Evolutionary conservation across 2,797 vertebrate species (phyloP).

Genomic region (Menidia menidia): DNA sequence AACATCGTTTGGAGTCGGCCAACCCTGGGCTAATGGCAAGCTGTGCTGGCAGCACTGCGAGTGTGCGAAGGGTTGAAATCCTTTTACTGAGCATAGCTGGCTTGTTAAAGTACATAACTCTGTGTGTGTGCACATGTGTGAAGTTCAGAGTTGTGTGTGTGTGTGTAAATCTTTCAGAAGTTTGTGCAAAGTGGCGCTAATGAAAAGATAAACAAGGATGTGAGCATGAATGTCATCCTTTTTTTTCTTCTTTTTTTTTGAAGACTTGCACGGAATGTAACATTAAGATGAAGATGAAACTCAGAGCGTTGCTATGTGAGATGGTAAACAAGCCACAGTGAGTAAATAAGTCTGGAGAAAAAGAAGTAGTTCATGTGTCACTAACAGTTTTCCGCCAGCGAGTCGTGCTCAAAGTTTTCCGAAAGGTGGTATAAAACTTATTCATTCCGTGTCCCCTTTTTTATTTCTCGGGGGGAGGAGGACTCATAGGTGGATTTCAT

Average conservation of each 20-base stretch:
- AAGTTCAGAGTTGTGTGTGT: conserved; percentile 7
- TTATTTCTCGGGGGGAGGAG: conserved; percentile 3
- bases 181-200: conserved; percentile 34
- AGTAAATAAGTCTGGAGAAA: conserved; percentile 27
- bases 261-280: conserved; percentile 1
- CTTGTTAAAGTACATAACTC: conserved; percentile 43
- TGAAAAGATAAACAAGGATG: conserved; percentile 33
- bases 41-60: conserved; percentile 66
- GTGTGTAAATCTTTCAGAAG: conserved; percentile 19
- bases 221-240: conserved; percentile 15
- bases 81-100: conserved; percentile 58
- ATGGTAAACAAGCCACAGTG: conserved; percentile 26
- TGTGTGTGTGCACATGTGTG: conserved; percentile 33
- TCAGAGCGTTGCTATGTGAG: conserved; percentile 19
- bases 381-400: conserved; percentile 4
- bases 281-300: conserved; percentile 8
- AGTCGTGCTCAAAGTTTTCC: not conserved
- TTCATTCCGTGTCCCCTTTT: conserved; percentile 11
- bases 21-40: conserved; percentile 73
- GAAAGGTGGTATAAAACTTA: conserved; percentile 13
- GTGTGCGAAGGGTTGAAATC: conserved; percentile 55
- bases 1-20: conserved; percentile 73
- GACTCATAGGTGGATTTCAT: not conserved
- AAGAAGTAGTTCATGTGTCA: conserved; percentile 16
- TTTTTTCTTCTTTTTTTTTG: conserved; percentile 11